Evolutionary conservation across 2,888 invertebrate genomes (phyloP).

Genomic region (Biston betularia): DNA sequence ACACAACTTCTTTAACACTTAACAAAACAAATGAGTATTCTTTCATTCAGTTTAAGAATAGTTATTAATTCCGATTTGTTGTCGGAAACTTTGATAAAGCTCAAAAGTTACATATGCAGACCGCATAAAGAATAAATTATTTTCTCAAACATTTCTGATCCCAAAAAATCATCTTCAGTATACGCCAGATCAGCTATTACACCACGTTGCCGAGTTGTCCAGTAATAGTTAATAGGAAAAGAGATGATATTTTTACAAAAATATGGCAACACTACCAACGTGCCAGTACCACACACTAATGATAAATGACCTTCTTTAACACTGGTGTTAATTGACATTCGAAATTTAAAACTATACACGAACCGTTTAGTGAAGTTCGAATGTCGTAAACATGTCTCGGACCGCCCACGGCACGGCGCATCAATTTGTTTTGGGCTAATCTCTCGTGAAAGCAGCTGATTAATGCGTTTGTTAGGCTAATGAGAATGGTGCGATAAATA

Average conservation of each 20-base stretch:
- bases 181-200: neutral
- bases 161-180: too few relatives aligned
- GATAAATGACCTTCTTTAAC: conserved; percentile 59
- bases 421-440: conserved; percentile 81
- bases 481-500: conserved; percentile 70
- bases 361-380: conserved; percentile 54
- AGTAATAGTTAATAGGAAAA: neutral
- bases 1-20: too few relatives aligned
- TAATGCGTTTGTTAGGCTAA: conserved; percentile 76
- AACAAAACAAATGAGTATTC: too few relatives aligned
- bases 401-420: conserved; percentile 67
- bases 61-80: too few relatives aligned
- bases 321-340: conserved; percentile 70
- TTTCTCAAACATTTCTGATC: too few relatives aligned
- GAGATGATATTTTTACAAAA: neutral
- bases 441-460: conserved; percentile 73
- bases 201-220: too few relatives aligned
- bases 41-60: too few relatives aligned
- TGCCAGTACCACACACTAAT: conserved; percentile 23
- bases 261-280: conserved; percentile 19
- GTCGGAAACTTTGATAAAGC: too few relatives aligned
- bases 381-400: conserved; percentile 68
- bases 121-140: too few relatives aligned
- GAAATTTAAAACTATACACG: conserved; percentile 51
- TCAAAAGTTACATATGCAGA: too few relatives aligned